Evolutionary conservation across 2,888 invertebrate genomes (phyloP).

Genomic region (Perizoma affinitatum): DNA sequence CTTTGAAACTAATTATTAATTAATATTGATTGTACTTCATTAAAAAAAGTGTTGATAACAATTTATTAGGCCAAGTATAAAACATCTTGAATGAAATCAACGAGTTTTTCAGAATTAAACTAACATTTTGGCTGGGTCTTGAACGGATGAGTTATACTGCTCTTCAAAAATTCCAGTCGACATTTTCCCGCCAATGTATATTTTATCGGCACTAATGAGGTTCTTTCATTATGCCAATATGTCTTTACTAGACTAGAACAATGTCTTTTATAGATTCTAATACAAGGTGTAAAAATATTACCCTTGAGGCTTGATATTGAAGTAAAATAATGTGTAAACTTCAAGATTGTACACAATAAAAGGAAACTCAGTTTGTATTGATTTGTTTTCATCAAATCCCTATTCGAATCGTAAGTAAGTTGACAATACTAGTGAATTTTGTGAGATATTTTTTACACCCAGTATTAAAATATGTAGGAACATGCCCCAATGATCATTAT

Average conservation of each 20-base stretch:
- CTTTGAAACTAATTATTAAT: too few relatives aligned
- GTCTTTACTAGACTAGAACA: slow-evolving; percentile 31
- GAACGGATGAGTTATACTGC: slow-evolving; percentile 15
- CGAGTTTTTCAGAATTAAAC: slow-evolving; percentile 12
- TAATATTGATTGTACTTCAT: not conserved
- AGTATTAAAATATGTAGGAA: slow-evolving; percentile 9
- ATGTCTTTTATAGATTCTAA: slow-evolving; percentile 35
- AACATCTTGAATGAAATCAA: slow-evolving; percentile 20
- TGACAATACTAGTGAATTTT: not conserved
- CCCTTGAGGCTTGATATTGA: slow-evolving; percentile 31
- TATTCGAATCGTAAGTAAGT: slow-evolving; percentile 14
- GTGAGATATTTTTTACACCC: slow-evolving; percentile 23
- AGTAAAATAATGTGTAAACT: slow-evolving; percentile 33
- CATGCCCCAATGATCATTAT: not conserved
- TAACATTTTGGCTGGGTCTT: slow-evolving; percentile 27
- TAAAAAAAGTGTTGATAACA: slow-evolving; percentile 21
- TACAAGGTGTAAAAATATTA: slow-evolving; percentile 33
- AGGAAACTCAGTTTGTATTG: slow-evolving; percentile 31
- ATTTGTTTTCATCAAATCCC: slow-evolving; percentile 17
- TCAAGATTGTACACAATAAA: slow-evolving; percentile 33
- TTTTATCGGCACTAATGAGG: slow-evolving; percentile 33
- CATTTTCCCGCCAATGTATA: slow-evolving; percentile 23
- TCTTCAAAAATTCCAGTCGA: slow-evolving; percentile 29
- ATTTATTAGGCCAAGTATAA: slow-evolving; percentile 27
- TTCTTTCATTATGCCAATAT: slow-evolving; percentile 33